Evolutionary conservation across 2,113 vertebrate species (phyloP), one percentile per base, ranked within the genome.

Genomic region (Synodontis membranacea): DNA sequence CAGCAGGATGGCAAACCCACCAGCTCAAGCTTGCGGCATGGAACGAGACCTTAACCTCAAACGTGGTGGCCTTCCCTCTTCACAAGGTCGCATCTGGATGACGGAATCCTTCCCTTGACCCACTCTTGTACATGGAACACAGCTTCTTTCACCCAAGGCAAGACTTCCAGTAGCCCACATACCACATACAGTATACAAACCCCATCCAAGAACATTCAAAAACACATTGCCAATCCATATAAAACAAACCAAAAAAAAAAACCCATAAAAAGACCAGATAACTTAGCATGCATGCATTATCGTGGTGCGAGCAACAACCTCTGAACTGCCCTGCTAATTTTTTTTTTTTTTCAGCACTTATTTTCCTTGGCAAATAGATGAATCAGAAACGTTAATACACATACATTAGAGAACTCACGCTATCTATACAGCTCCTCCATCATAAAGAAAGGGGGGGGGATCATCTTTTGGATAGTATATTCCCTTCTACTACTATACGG

Each of bases 1-100:
- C 91, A 89, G 94, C 91, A 92, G 89, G 93, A 93, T 93, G 92
- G 44, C 93, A 90, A 91, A 90, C 92, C 54, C 86, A 75, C 89
- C 86, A 87, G 56, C 86, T 88, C 82, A 10, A 68, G 81, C 70
- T 86, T 4, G 2, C 79, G 28, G 87, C 81, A n/a, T 37, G 83
- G 80, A 86, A 86, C 91, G 87, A 66, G 86, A 88, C 86, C 86
- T 54, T 82, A 86, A 78, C 42, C 46, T 74, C 81, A 80, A 86
- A 79, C n/a, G 80, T n/a, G 70, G 80, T 92, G 92, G 90, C 84
- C 91, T 89, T 88, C 78, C 84, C 88, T 91, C 90, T 66, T 46
- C 25, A 56, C 37, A 84, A 50, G 28, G 25, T 78, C 42, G 64
- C 8, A 48, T 37, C 31, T 34, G 34, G 48, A 50, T 79, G 46